Conservation (phyloP, 2,888 invertebrate genomes). For the Drepanosiphum platanoidis region DNA sequence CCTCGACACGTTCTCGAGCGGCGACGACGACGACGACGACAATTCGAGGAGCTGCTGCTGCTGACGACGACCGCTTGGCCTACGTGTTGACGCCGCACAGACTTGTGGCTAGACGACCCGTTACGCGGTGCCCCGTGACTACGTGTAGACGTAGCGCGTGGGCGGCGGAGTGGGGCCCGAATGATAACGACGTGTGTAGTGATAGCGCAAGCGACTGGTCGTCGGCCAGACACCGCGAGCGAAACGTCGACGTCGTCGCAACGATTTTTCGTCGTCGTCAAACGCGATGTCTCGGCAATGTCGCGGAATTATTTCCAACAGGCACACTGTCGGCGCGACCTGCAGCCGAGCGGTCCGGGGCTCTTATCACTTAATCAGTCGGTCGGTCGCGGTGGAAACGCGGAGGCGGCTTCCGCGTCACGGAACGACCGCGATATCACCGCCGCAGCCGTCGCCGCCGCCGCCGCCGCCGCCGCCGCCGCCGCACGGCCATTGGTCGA, state of each 20-base stretch:
- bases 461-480: neutral
- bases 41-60: neutral
- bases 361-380: neutral
- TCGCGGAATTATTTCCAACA: too few species aligned
- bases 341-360: neutral
- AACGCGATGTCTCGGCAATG: neutral
- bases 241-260: neutral
- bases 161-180: neutral
- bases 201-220: neutral
- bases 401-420: too few species aligned
- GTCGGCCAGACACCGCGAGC: neutral
- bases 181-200: neutral
- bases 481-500: neutral
- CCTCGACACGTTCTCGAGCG: neutral
- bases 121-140: neutral
- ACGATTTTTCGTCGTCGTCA: too few species aligned
- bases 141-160: neutral
- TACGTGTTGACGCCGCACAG: conserved; percentile 22
- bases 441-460: neutral
- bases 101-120: neutral
- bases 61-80: neutral
- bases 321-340: neutral
- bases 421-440: neutral
- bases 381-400: too few species aligned
- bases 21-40: too few species aligned